Conservation (phyloP, 2,797 vertebrate species). For the Danio kyathit region DNA sequence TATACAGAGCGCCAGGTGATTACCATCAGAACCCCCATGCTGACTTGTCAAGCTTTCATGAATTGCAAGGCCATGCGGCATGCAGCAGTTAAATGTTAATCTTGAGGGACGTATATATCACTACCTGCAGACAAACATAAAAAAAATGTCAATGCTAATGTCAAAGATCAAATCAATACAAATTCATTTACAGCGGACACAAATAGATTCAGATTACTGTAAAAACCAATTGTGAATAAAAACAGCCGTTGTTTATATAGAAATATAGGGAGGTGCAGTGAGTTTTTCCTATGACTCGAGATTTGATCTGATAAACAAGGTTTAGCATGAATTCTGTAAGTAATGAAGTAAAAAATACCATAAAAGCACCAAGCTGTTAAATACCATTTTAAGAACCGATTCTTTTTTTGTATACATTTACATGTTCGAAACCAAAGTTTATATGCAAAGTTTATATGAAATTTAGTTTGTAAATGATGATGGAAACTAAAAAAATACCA, state of each 20-base stretch:
- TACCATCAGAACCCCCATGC: not conserved
- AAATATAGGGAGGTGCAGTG: not conserved
- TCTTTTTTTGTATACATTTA: not conserved
- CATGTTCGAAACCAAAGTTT: not conserved
- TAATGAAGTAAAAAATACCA: no score
- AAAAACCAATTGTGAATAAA: not conserved
- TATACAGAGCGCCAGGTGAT: not conserved
- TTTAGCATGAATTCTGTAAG: not conserved
- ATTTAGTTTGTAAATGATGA: not conserved
- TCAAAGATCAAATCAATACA: slow-evolving; percentile 25
- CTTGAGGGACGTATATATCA: not conserved
- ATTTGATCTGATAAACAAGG: not conserved
- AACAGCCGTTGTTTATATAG: not conserved
- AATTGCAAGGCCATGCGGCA: not conserved
- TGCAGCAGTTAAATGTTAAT: not conserved
- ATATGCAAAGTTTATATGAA: not conserved
- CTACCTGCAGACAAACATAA: not conserved
- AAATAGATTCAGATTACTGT: not conserved
- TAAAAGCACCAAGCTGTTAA: not conserved
- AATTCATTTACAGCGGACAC: slow-evolving; percentile 8
- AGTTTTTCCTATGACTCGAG: not conserved
- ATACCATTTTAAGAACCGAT: not conserved
- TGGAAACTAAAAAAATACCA: not conserved
- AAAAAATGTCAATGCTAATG: not conserved
- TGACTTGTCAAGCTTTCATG: not conserved